A percentile compares a stretch with the other conserved stretches of the same genome.
These are phyloP conservation scores for Intellagama lesueurii DNA, from an alignment of 2,797 vertebrate species.

Conservation along the genomic window DNA sequence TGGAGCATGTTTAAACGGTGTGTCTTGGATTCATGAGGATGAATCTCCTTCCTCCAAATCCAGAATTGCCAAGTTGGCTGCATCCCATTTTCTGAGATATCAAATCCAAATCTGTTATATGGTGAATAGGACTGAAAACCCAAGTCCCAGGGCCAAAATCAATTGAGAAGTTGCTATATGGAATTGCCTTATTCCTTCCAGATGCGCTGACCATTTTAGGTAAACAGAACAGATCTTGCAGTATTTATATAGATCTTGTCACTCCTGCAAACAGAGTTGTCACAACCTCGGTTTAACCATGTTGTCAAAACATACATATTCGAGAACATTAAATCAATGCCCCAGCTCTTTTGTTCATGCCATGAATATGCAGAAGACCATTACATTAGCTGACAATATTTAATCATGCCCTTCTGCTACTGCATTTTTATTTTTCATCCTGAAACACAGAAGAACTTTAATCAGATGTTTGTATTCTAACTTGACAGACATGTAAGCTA, in stretches of 20 bases:
- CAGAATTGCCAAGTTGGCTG: no score
- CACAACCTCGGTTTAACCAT: conserved; percentile 42
- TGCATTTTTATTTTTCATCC: neutral
- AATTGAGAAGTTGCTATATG: neutral
- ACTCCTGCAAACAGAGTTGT: conserved; percentile 40
- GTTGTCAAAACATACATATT: conserved; percentile 32
- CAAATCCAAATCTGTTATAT: neutral
- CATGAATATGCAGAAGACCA: conserved; percentile 46
- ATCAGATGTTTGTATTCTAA: conserved; percentile 21
- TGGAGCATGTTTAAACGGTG: no score
- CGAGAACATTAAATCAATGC: conserved; percentile 50
- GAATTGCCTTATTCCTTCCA: conserved; percentile 12
- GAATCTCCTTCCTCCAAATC: no score
- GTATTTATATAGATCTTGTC: conserved; percentile 56
- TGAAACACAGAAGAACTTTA: conserved; percentile 2
- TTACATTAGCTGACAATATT: conserved; percentile 38
- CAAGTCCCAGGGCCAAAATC: no score
- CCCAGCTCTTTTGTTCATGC: conserved; percentile 14
- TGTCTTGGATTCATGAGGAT: no score
- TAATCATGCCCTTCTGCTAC: neutral
- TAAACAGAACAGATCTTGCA: conserved; percentile 37
- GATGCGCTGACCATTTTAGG: conserved; percentile 24
- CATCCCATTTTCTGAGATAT: no score
- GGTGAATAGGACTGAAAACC: no score
- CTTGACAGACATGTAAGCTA: conserved; percentile 13